Conservation (phyloP, 2,113 vertebrate genomes). For the Tenrec ecaudatus region DNA sequence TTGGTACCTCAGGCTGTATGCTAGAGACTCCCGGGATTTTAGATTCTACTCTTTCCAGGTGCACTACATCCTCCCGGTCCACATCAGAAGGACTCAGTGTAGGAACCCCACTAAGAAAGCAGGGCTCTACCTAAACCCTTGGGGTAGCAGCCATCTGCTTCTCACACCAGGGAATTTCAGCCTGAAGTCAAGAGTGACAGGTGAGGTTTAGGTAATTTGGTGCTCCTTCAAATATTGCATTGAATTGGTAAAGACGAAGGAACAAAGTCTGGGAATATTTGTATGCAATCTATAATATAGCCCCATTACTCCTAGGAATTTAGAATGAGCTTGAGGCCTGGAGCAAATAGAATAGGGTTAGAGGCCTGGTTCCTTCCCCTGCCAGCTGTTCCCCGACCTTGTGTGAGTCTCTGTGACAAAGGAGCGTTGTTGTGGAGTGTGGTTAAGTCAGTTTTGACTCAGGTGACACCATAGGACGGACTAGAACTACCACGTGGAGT, state of each 20-base stretch:
- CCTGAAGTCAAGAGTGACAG: no score
- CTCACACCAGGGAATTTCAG: no score
- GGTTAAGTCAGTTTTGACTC: neutral
- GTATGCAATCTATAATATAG: neutral
- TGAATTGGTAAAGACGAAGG: neutral
- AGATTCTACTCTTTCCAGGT: no score
- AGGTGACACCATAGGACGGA: neutral
- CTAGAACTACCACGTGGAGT: neutral
- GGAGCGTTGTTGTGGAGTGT: neutral
- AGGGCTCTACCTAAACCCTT: no score
- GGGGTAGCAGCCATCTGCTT: no score
- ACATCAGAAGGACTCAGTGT: no score
- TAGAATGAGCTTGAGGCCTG: neutral
- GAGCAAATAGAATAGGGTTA: neutral
- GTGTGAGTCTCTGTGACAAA: slow-evolving; percentile 22
- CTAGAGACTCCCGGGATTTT: no score
- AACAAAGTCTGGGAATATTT: neutral
- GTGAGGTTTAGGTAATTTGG: no score
- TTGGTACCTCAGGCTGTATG: no score
- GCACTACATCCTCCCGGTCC: no score
- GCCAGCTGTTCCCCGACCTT: neutral
- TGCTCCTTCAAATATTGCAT: no score
- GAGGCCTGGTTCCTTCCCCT: neutral
- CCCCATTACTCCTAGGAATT: neutral
- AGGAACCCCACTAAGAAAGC: no score